These are phyloP conservation scores for Chauna torquata DNA, from an alignment of 2,113 vertebrate species.

Conservation along the genomic window DNA sequence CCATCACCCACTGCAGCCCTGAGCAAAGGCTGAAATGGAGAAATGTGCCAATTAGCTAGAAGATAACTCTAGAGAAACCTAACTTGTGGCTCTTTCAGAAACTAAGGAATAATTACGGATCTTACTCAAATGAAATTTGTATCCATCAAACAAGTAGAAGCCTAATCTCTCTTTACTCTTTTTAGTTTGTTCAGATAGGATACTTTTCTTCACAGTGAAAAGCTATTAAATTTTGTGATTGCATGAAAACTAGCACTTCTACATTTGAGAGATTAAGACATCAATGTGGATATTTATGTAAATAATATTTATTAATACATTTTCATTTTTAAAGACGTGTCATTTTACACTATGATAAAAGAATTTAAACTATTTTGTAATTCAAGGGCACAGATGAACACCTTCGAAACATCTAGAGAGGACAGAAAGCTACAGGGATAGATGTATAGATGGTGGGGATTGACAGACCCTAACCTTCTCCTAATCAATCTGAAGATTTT, in stretches of 20 bases:
- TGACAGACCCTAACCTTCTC: slow-evolving; percentile 37
- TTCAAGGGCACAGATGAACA: slow-evolving; percentile 32
- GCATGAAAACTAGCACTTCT: neutral
- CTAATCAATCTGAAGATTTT: slow-evolving; percentile 64
- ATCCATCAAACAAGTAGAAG: neutral
- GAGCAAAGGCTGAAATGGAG: neutral
- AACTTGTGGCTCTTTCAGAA: neutral
- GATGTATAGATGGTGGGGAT: neutral
- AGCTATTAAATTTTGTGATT: neutral
- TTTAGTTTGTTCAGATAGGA: neutral
- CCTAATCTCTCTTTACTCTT: neutral
- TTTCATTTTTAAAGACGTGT: neutral
- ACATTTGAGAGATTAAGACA: neutral
- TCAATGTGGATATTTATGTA: neutral
- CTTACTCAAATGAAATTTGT: neutral
- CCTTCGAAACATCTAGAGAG: slow-evolving; percentile 25
- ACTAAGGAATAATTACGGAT: neutral
- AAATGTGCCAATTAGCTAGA: neutral
- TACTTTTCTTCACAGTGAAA: neutral
- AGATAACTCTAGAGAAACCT: neutral
- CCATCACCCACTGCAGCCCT: neutral
- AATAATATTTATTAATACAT: slow-evolving; percentile 20
- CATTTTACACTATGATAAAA: neutral
- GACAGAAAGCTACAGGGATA: neutral
- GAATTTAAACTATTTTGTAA: neutral